Base-by-base conservation (phyloP, 1,140 invertebrate species). In the Drosophila kurseongensis region DNA sequence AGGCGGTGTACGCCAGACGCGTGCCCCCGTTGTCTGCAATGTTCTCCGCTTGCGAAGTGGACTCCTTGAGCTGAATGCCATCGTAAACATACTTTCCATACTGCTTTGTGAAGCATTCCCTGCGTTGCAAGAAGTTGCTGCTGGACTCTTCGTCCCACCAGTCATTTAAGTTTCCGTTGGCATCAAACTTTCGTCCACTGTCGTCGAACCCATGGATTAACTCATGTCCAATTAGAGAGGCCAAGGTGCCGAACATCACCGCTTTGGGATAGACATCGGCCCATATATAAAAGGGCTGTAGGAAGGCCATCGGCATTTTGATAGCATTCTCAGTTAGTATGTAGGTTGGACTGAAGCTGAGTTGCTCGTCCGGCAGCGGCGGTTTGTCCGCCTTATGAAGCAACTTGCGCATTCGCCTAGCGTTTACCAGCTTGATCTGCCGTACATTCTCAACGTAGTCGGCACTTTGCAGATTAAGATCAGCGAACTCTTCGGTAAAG, bases 121-220 rank as follows among this genome's bases (percentile, higher is more conserved):
- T 58, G 1, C 83, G 74, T 0, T 72, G 23, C 12, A 60, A 13
- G 44, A 91, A 92, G 4, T 67, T 75, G 0, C 2, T 9, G 1
- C 69, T 75, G 1, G 89, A 90, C 16, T 36, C 23, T 5, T 78
- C 57, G 41, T 90, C 86, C 91, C 91, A 92, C 91, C 91, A 92
- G 16, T 80, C 75, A 0, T 58, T 36, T 0, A 42, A 35, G n/a
- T 83, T 91, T 4, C 98, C 98, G 54, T 97, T 94, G 84, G 97
- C 98, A 92, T 99, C 98, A 91, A 98, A 99, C 75, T 98, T 96
- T 0, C 98, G 95, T 0, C 98, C 91, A 0, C 29, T 18, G 59
- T 94, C 93, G 60, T 95, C 94, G 74, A 96, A 95, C 0, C 94
- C 94, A 63, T 96, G 95, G 13, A 94, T 95, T 10, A 96, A 94